Percentiles rank a stretch among this genome's conserved stretches.
These are phyloP conservation scores for Seira musarum DNA, from an alignment of 2,888 invertebrate genomes.

Conservation along the genomic window DNA sequence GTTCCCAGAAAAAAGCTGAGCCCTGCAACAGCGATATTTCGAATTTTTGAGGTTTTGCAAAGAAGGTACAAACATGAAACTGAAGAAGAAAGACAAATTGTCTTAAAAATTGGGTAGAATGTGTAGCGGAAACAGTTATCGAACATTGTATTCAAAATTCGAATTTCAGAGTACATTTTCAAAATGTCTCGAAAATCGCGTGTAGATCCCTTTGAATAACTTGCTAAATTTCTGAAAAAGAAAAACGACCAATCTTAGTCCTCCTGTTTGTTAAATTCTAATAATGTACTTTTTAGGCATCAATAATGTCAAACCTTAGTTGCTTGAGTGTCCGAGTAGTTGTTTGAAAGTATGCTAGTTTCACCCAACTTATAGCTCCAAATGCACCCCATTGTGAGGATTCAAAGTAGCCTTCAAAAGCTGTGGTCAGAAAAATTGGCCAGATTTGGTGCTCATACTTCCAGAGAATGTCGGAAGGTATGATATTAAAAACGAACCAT, in stretches of 20 bases:
- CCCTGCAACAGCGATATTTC: not conserved
- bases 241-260: no score
- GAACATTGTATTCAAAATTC: not conserved
- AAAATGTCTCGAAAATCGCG: not conserved
- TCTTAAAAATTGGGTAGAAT: conserved; percentile 5
- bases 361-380: not conserved
- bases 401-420: not conserved
- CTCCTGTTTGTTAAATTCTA: no score
- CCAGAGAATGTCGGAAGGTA: conserved; percentile 2
- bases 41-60: not conserved
- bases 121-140: not conserved
- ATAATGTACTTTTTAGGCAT: no score
- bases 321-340: not conserved
- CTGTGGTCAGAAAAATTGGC: not conserved
- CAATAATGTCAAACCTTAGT: no score
- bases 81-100: not conserved
- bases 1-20: not conserved
- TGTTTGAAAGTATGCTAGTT: not conserved
- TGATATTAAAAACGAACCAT: not conserved
- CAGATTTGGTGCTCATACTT: conserved; percentile 18
- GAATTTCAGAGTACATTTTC: not conserved
- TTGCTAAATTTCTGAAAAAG: no score
- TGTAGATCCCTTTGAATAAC: no score
- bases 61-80: not conserved
- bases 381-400: not conserved